Conservation (phyloP, 2,888 invertebrate genomes). For the Acanthosepion pharaonis region DNA sequence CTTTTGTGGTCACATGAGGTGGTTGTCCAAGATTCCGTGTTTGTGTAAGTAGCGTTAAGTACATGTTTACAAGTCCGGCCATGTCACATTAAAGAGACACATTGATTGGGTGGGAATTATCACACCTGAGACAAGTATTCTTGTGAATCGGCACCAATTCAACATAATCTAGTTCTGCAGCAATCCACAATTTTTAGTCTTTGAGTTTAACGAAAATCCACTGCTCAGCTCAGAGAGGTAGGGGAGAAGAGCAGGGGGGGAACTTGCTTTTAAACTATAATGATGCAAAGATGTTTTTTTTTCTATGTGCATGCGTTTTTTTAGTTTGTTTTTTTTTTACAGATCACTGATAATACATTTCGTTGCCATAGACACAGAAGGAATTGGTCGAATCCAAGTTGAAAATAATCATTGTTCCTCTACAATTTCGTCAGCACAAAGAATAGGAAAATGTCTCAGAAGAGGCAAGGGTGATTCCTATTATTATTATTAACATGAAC, state of each 20-base stretch:
- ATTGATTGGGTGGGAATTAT: neutral
- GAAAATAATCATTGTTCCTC: neutral
- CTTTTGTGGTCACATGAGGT: conserved; percentile 50
- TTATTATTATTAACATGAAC: neutral
- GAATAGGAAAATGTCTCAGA: neutral
- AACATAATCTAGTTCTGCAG: neutral
- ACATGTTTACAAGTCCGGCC: conserved; percentile 64
- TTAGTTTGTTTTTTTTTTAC: neutral
- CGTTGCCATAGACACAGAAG: conserved; percentile 18
- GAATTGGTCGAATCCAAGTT: neutral
- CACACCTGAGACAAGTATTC: conserved; percentile 40
- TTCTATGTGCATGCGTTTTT: too few species aligned
- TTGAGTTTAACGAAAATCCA: neutral
- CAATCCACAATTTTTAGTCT: neutral
- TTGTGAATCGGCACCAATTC: conserved; percentile 34
- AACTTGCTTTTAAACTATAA: conserved; percentile 1
- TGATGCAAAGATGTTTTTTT: neutral
- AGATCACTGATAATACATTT: neutral
- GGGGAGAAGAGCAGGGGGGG: neutral
- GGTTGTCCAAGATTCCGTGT: conserved; percentile 56
- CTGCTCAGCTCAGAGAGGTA: neutral
- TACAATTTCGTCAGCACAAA: neutral
- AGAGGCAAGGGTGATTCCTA: neutral
- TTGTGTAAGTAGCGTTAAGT: conserved; percentile 61
- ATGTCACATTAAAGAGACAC: conserved; percentile 50